Evolutionary conservation across 2,888 invertebrate species (phyloP), one percentile per base, ranked within the genome.

Genomic region (Euphydryas editha): DNA sequence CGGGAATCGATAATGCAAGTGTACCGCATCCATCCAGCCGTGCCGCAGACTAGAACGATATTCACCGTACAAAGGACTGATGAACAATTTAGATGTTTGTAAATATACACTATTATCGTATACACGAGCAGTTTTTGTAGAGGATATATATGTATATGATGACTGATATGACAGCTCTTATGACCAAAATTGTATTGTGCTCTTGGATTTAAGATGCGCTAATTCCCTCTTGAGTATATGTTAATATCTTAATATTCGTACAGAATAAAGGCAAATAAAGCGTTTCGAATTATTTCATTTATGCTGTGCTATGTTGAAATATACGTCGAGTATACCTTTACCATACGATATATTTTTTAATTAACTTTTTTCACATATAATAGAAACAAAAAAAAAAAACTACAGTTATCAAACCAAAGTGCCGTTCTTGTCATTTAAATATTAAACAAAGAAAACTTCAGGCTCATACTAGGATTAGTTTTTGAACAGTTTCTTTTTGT

Each of bases 61-160:
- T 58, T 24, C 42, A 47, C 24, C 47, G 30, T 30, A 20, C 21
- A 56, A 61, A 56, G 62, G 47, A 57, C 62, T 62, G 62, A 51
- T 37, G 36, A 62, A 21, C 62, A 57, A 47, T 62, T 72, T 76
- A 75, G 76, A 75, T 76, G 75, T 76, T 77, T 79, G 78, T 77
- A 75, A 71, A 73, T 72, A 72, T 63, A 54, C 54, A 54, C 54
- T 54, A 54, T 54, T 54, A 54, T 36, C 57, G 58, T 69, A 61
- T 67, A 71, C 58, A 67, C 24, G 17, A 30, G 70, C 71, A 51
- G 64, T 37, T 73, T 74, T 75, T 75, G 70, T 74, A 54, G 36
- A 74, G 67, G 72, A 75, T 69, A 55, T 63, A 66, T 46, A 63
- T 65, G 49, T 51, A 51, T 24, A 51, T 51, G 61, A 65, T 46